phyloP scores from a whole-genome alignment of 2,888 invertebrate species.

The Temnothorax unifasciatus region DNA sequence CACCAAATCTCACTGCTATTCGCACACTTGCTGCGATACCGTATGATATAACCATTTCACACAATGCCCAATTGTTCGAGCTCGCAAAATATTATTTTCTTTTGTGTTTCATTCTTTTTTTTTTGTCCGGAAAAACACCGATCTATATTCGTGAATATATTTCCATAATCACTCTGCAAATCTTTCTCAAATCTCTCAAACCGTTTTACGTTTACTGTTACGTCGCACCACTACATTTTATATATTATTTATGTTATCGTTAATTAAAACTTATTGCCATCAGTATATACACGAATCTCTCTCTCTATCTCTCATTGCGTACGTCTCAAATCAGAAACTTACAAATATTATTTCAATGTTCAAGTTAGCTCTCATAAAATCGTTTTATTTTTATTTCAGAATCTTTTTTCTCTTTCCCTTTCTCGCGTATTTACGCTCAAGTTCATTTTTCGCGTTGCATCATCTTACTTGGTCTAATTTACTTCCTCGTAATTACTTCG shows the following conservation, averaged over 20 bases:
- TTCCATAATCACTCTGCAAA: not conserved
- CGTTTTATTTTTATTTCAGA: not conserved
- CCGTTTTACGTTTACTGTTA: not conserved
- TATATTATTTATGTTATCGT: not conserved
- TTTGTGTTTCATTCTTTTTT: not conserved
- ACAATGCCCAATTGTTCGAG: not conserved
- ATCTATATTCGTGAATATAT: not conserved
- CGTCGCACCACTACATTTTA: not conserved
- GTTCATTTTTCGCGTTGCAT: not conserved
- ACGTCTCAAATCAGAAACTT: not conserved
- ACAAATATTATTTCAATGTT: slow-evolving; percentile 4
- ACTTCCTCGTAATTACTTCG: slow-evolving; percentile 23
- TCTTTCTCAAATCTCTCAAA: not conserved
- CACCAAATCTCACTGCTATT: not conserved
- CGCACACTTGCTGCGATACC: not conserved
- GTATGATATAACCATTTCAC: not conserved
- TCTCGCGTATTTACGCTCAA: not conserved
- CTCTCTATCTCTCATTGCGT: not conserved
- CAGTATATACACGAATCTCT: not conserved
- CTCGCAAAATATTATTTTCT: not conserved
- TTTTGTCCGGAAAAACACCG: not conserved
- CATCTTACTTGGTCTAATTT: not conserved
- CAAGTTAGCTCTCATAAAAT: not conserved
- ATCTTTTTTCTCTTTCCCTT: not conserved
- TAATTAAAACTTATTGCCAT: slow-evolving; percentile 3